A percentile compares a stretch with the other conserved stretches of the same genome.
Evolutionary conservation across 1,140 invertebrate species (phyloP).

Genomic region (Medauroidea extradentata): DNA sequence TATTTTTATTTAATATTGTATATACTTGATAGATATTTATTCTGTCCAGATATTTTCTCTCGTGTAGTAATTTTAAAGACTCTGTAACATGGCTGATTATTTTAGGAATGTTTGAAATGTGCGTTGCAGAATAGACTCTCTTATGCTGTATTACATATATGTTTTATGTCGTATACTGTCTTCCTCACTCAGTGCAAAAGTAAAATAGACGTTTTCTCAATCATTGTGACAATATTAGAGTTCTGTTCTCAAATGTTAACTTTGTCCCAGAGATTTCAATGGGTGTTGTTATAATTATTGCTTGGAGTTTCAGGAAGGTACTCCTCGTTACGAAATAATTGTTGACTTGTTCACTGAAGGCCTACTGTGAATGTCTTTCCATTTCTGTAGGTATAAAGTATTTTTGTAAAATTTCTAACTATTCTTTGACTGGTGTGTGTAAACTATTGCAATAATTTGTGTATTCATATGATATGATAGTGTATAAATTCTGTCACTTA

Average conservation of each 20-base stretch:
- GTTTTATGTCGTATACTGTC: slow-evolving; percentile 2
- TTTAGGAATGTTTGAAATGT: background rate
- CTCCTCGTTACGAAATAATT: no score
- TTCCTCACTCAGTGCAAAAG: slow-evolving; percentile 5
- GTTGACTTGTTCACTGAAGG: slow-evolving; percentile 6
- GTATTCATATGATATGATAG: background rate
- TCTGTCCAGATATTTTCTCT: background rate
- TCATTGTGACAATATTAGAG: slow-evolving; percentile 14
- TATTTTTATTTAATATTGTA: no score
- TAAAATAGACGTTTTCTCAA: slow-evolving; percentile 5
- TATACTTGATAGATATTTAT: background rate
- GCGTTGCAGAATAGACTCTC: background rate
- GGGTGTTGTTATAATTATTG: no score
- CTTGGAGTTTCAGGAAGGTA: no score
- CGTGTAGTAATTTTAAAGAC: background rate
- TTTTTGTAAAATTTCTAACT: slow-evolving; percentile 16
- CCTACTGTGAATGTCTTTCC: slow-evolving; percentile 18
- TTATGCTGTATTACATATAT: background rate
- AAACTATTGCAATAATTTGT: slow-evolving; percentile 5
- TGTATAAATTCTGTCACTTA: background rate
- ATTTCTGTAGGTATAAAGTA: slow-evolving; percentile 16
- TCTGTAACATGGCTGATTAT: background rate
- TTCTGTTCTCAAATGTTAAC: no score
- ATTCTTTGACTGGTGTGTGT: slow-evolving; percentile 7
- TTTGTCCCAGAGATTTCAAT: no score